Conservation (phyloP, 2,113 vertebrate genomes). For the Amblyopsis rosae region DNA sequence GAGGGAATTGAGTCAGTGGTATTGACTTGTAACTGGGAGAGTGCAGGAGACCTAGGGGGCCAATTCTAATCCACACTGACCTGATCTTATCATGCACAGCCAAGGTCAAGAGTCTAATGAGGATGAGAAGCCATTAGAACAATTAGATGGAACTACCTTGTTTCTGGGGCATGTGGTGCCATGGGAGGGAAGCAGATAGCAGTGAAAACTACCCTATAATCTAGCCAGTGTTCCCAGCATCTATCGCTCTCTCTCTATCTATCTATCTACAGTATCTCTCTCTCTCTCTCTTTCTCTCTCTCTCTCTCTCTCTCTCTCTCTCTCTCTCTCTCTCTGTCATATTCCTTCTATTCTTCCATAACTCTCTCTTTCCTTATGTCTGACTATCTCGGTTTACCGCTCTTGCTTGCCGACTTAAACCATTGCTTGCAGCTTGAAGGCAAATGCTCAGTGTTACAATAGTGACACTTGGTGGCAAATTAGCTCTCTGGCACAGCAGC, state of each 20-base stretch:
- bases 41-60: constrained; percentile 52
- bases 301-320: background rate
- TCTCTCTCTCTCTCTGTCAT: constrained; percentile 19
- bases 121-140: constrained; percentile 72
- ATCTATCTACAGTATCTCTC: background rate
- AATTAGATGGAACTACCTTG: constrained; percentile 73
- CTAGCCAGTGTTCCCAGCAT: constrained; percentile 20
- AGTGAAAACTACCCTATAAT: constrained; percentile 43
- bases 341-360: background rate
- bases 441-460: constrained; percentile 55
- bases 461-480: constrained; percentile 69
- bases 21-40: constrained; percentile 60
- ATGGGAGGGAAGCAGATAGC: constrained; percentile 38
- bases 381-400: background rate
- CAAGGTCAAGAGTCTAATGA: constrained; percentile 78
- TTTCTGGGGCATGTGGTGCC: constrained; percentile 67
- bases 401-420: constrained; percentile 13
- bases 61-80: constrained; percentile 71
- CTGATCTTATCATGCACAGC: constrained; percentile 65
- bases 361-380: constrained; percentile 1
- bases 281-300: background rate
- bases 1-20: constrained; percentile 40
- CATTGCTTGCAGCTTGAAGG: background rate
- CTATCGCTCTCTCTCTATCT: background rate
- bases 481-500: constrained; percentile 10